Base-by-base conservation (phyloP, 2,113 vertebrate genomes). In the Salvelinus alpinus region DNA sequence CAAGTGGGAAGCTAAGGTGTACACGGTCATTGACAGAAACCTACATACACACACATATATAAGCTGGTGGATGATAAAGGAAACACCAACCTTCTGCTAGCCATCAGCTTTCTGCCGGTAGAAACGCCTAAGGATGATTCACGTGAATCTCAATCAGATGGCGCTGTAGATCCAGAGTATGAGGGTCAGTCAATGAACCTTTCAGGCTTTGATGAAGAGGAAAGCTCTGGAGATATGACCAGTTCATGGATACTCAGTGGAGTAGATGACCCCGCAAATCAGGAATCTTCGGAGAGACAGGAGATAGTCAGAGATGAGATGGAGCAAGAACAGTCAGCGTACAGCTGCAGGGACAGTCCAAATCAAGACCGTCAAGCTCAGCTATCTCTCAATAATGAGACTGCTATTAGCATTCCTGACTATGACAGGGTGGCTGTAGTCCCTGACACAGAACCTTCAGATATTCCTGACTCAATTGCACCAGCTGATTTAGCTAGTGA, bases 31-130 rank as follows among this genome's bases (percentile, higher is more conserved):
- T 12, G 64, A 68, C 64, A 68, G 13, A 24, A 57, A 75, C 20
- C 47, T 24, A 22, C 72, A 64, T 13, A 73, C 59, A 73, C 34
- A 64, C n/a, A 44, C 64, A 29, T 29, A 73, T 59, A 62, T 9
- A 14, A 24, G 31, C 5, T 75, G 73, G 47, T 68, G 44, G 73
- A 68, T 29, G 16, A 51, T 18, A 48, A 54, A 2, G 64, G 47
- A 9, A 57, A 67, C 44, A 68, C 64, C 7, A 68, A 75, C 34
- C 64, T 75, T 12, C 16, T 69, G 9, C 47, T 75, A 14, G 73
- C 59, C n/a, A 68, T 75, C 47, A 75, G 73, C 18, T 75, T 75
- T 18, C 64, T 75, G 47, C 73, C 73, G 6, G 25, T 68, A 7
- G 25, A 20, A 24, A 22, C 27, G 29, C 5, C 6, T 18, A 47